Evolutionary conservation across 2,888 invertebrate species (phyloP), one percentile per base, ranked within the genome.

Genomic region (Peribatodes rhomboidaria): DNA sequence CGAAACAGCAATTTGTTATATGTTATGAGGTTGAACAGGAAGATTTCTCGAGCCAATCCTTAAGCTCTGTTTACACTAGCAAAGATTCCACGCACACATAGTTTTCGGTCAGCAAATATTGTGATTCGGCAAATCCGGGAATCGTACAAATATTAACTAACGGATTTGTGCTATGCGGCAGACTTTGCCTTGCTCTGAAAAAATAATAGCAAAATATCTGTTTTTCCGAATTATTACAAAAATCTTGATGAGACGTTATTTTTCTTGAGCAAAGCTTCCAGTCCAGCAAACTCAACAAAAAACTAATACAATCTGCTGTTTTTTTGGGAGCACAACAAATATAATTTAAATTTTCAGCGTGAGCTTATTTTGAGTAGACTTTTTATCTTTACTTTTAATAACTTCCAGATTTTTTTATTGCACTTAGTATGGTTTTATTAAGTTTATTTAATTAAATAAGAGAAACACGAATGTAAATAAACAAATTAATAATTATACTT

Each of bases 401-500:
- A 1, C 0, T 16, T 1, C 9, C 9, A 8, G 0, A 16, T 14
- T 18, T 10, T 42, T 41, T 11, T 18, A 18, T 18, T 2, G 2
- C 42, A 42, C 42, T 18, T 18, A 42, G 11, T 41, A 1, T 11
- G 14, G 11, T 9, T 42, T 11, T 31, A n/a, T 31, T 49, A 16
- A 2, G 14, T 33, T 4, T n/a, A 14, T 37, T n/a, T 13, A 54
- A 42, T 31, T 47, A 14, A 33, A 22, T 62, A 65, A 58, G 50
- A 35, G 47, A 57, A 64, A 65, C 61, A 71, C 66, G 67, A 71
- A 71, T 71, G 68, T 68, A 71, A 60, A 68, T 68, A 70, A 52
- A 56, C 18, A 35, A 50, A 49, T 35, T 39, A 27, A 31, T 18
- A 22, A 27, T 16, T 35, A 50, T 47, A 35, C 27, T 16, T 60